phyloP scores from a whole-genome alignment of 2,113 vertebrate genomes.

The Chelonoidis abingdonii region DNA sequence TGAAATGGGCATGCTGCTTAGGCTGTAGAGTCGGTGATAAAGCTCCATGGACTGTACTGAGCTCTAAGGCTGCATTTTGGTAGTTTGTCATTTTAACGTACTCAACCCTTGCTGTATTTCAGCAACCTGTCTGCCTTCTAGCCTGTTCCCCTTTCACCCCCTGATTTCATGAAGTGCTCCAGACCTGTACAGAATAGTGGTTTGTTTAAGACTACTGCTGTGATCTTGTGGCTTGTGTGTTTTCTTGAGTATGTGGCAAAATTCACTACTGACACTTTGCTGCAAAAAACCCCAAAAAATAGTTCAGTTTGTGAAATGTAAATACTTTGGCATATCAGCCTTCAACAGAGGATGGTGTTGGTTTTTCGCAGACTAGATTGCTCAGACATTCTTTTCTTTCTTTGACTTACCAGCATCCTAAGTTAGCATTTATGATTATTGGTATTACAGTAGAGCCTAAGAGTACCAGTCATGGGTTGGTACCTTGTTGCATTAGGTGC shows the following conservation, averaged over 20 bases:
- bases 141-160: neutral
- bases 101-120: slow-evolving; percentile 20
- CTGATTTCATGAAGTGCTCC: neutral
- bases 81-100: slow-evolving; percentile 2
- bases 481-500: neutral
- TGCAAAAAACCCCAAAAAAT: slow-evolving; percentile 70
- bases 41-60: fast-evolving
- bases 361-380: neutral
- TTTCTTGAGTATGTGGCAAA: slow-evolving; percentile 44
- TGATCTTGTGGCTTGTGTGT: slow-evolving; percentile 21
- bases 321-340: slow-evolving; percentile 51
- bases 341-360: slow-evolving; percentile 41
- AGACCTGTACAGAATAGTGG: neutral
- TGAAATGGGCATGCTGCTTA: neutral
- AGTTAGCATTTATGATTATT: neutral
- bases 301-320: slow-evolving; percentile 49
- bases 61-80: slow-evolving; percentile 32
- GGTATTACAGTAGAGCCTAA: neutral
- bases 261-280: slow-evolving; percentile 66
- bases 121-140: neutral
- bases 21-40: neutral
- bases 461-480: neutral
- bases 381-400: slow-evolving; percentile 50
- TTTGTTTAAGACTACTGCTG: neutral
- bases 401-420: slow-evolving; percentile 23